Evolutionary conservation across 2,113 vertebrate genomes (phyloP).

Genomic region (Pelmatolapia mariae): DNA sequence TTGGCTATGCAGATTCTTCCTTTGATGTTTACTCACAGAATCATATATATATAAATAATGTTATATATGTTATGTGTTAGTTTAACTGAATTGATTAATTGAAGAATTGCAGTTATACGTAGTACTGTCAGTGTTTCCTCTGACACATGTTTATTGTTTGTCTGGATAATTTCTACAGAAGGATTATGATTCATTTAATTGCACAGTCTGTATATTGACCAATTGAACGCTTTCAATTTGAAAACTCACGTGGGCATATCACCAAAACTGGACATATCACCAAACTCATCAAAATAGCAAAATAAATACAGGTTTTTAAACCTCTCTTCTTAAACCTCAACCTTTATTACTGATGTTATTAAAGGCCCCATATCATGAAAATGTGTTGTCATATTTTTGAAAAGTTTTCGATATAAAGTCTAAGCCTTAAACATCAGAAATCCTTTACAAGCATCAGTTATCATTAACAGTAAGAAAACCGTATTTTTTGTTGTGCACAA

Average conservation of each 20-base stretch:
- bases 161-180: background rate
- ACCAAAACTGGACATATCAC: background rate
- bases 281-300: background rate
- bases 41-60: background rate
- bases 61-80: background rate
- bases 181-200: rapidly evolving
- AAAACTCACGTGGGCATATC: rapidly evolving
- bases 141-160: background rate
- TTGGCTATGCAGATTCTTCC: background rate
- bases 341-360: background rate
- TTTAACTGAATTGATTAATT: background rate
- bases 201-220: rapidly evolving
- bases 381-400: background rate
- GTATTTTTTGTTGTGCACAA: background rate
- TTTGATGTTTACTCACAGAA: background rate
- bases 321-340: background rate
- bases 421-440: background rate
- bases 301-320: background rate
- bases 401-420: rapidly evolving
- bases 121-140: background rate
- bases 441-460: background rate
- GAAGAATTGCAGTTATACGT: background rate
- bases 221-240: background rate
- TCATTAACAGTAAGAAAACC: background rate
- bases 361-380: background rate